Base-by-base conservation (phyloP, 2,113 vertebrate genomes). In the Eidolon helvum region DNA sequence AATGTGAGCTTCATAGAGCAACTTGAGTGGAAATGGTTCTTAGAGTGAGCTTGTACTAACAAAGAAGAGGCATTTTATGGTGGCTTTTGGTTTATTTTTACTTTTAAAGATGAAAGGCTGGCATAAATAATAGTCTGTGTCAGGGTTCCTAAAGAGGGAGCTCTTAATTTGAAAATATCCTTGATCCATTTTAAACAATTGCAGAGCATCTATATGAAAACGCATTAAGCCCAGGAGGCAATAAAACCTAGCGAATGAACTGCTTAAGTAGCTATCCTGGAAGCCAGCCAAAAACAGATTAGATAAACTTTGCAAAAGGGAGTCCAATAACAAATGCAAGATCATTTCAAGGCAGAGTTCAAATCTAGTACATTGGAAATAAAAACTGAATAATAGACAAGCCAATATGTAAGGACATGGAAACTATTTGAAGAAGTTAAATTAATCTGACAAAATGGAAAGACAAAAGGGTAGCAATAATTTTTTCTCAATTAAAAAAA, bases 51-150 rank as follows among this genome's bases (percentile, higher is more conserved):
- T 69, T 95, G 59, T 66, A 30, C 71, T 91, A 71, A 91, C 26
- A 40, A 45, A 87, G 11, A 45, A 87, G 11, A 68, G 15, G 21
- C 8, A 84, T 45, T 86, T 87, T 87, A 90, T 92, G 45, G 77
- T 87, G 50, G 22, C 12, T 93, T 91, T 40, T 19, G 89, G 48
- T 38, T 95, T 92, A 92, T 90, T 90, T 96, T 95, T 87, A 90
- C 50, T 90, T 87, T 90, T 57, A 75, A 71, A 94, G 90, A 80
- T 96, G 65, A 97, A 96, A 93, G 24, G 2, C 2, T 65, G 4
- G 2, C 21, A 5, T 69, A 40, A 71, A 75, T 57, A 63, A 71
- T 43, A 88, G 63, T 90, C 75, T 72, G 21, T 87, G 77, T 35
- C 10, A 95, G 69, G 9, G 16, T 28, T 66, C 53, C 30, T 63